Base-by-base conservation (phyloP, 2,797 vertebrate species). In the Schizopygopsis pylzovi region DNA sequence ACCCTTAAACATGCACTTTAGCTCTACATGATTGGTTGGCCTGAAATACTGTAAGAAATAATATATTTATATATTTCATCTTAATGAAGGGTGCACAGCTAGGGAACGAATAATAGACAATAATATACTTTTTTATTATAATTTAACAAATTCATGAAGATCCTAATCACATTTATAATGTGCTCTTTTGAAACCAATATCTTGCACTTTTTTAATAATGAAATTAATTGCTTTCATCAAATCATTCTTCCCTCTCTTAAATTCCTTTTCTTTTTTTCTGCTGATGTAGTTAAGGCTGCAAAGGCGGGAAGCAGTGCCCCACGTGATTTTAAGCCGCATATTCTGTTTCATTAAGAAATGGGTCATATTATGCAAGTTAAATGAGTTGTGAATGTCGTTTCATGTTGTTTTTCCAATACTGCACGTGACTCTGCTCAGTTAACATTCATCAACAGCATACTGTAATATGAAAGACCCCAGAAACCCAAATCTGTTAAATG, bases 401-500 rank as follows among this genome's bases (percentile, higher is more conserved):
- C 13, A 43, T 63, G 54, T n/a, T 45, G 8, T 47, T 49, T 65
- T 43, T 47, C 43, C 10, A 67, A 80, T 67, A 20, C 41, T 20
- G 41, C 59, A 80, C 13, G 3, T 43, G 47, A 47, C 61, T 25
- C 68, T 67, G 43, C 20, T 49, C 59, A 25, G 43, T 47, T n/a
- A 52, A 6, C 3, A 0, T 56, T 78, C n/a, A 78, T 84, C 37
- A 68, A 15, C n/a, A 54, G 63, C 75, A 56, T 56, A 70, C 75
- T 70, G 75, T 84, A 70, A 79, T 56, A 59, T 78, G 61, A 12
- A 84, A 84, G 78, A 54, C 59, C 72, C 45, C 56, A 65, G 72
- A 84, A 84, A 78, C 63, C 61, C 45, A 68, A 84, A 76, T 75
- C 73, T 33, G 61, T 68, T 67, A 49, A 84, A 41, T 43, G 47